These are phyloP conservation scores for Grammomys dolichurus DNA, from an alignment of 2,113 vertebrate species.

Conservation along the genomic window DNA sequence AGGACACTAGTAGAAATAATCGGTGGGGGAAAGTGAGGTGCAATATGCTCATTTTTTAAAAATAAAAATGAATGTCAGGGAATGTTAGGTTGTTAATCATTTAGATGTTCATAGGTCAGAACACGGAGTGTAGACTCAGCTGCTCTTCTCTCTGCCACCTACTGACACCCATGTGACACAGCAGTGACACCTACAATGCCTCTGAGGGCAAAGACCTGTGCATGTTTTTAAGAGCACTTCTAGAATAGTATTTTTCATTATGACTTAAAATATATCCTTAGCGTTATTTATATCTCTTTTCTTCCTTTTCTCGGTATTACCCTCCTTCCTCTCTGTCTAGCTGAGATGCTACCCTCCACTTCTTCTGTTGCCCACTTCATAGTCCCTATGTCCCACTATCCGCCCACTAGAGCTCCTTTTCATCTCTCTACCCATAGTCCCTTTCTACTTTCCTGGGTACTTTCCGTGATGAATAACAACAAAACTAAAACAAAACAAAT, in stretches of 20 bases:
- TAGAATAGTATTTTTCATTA: not conserved
- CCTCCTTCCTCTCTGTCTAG: not conserved
- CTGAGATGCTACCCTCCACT: not conserved
- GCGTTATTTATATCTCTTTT: not conserved
- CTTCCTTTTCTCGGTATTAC: not conserved
- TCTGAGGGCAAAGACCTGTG: not conserved
- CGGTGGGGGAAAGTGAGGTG: not conserved
- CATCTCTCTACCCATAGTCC: not conserved
- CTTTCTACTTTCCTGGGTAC: not conserved
- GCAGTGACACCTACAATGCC: not conserved
- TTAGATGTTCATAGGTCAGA: too few relatives aligned
- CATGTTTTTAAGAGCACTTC: not conserved
- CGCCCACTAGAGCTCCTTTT: not conserved
- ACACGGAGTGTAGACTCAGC: too few relatives aligned
- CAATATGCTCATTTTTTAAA: not conserved
- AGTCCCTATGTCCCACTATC: too few relatives aligned
- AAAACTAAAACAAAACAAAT: not conserved
- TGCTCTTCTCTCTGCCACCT: not conserved
- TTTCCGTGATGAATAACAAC: conserved; percentile 30
- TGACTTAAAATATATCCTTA: too few relatives aligned
- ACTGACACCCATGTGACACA: too few relatives aligned
- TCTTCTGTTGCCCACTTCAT: not conserved
- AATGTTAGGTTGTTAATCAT: too few relatives aligned
- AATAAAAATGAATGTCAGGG: not conserved
- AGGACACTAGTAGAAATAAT: not conserved